Base-by-base conservation (phyloP, 2,797 vertebrate genomes). In the Gymnoscopelus microlampas region DNA sequence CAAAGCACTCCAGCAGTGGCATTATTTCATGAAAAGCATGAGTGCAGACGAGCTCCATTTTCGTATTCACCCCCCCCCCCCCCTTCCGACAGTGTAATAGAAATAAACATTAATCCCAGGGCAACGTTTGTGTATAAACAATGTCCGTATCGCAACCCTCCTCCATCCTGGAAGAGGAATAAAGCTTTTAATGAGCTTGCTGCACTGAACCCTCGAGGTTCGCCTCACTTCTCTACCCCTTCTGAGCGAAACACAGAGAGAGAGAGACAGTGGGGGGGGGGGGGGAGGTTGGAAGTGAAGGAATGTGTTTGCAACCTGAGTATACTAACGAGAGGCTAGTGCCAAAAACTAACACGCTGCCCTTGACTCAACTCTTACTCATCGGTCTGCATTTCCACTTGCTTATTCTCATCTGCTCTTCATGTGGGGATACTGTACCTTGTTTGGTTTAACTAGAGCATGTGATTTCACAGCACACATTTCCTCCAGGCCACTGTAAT, bases 181-280 rank as follows among this genome's bases (percentile, higher is more conserved):
- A 91, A 92, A 92, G 89, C 82, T 81, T 90, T 93, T 93, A 93
- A 94, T 92, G 92, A 94, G 92, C 89, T 91, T 75, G 79, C 87
- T 90, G 86, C 87, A 72, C 79, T 26, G 81, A 90, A 87, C 90
- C 92, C 89, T 71, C 75, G 87, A 88, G 89, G 85, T 85, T 90
- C 88, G 86, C 82, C 85, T 83, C 80, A 70, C 63, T 7, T 80
- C 77, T 59, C 26, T 74, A 73, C 76, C 63, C 67, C 49, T 15
- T 26, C 55, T 44, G 7, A 44, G 39, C 10, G 39, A 10, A 26
- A 35, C 24, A 15, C 24, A 39, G 3, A 5, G 12, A 14, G 57
- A 51, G 48, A 49, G 44, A 50, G 5, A 14, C n/a, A n/a, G n/a
- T n/a, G n/a, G n/a, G n/a, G 11, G 51, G 56, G 53, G 62, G 54